Evolutionary conservation across 1,140 invertebrate species (phyloP), one percentile per base, ranked within the genome.

Genomic region (Bradysia coprophila): DNA sequence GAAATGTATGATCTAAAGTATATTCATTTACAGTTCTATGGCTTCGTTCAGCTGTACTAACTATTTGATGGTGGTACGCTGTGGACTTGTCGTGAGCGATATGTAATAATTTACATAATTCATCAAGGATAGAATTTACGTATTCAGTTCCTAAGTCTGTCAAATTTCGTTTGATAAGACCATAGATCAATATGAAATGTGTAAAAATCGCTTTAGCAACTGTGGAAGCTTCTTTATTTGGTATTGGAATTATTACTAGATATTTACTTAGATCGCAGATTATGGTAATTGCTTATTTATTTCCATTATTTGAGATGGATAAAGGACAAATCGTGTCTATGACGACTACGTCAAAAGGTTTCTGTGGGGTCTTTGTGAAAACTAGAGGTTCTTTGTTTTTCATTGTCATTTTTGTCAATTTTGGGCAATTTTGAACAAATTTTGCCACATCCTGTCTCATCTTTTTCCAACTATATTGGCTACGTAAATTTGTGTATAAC

Each of bases 311-410:
- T 11, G 47, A 43, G 19, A 22, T 41, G 4, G n/a, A 18, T 8
- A 46, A 21, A 45, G 18, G 2, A 50, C 44, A 43, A 2, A 45
- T 38, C 2, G 42, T 48, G 38, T 50, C 45, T 4, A 50, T 18
- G 2, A 43, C 38, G 24, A 50, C 9, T 34, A 45, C 47, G 4
- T 51, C 45, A 21, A 44, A 52, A 10, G 40, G 21, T 10, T 39
- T 22, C 10, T 31, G 20, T 2, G 48, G 43, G 1, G 48, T 49
- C 19, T 48, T 44, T 2, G 50, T 54, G 2, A 51, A 49, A 15
- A 24, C 21, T 46, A 55, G 45, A 0, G 49, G 51, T 28, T 19
- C 21, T 33, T 46, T 49, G 3, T n/a, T 40, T 39, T 39, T 22
- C 20, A 16, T 21, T 19, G 37, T 40, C 11, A 19, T 46, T 42